Percentiles rank a stretch among this genome's conserved stretches.
These are phyloP conservation scores for Oxyruncus cristatus DNA, from an alignment of 2,113 vertebrate species.

Conservation along the genomic window DNA sequence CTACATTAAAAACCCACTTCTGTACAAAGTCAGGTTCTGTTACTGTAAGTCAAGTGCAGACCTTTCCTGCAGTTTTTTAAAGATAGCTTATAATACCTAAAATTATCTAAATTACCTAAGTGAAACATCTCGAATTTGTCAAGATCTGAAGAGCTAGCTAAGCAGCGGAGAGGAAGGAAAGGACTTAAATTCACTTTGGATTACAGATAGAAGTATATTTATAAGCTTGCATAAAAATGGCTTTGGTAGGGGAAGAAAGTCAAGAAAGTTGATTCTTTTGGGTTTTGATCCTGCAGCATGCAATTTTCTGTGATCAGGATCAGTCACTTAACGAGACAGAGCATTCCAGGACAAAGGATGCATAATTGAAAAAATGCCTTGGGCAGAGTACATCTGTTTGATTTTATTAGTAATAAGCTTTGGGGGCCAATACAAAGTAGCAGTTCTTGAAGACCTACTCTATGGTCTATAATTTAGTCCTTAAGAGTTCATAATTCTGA, in stretches of 20 bases:
- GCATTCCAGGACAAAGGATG: not conserved
- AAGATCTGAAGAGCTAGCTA: not conserved
- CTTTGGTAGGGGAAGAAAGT: not conserved
- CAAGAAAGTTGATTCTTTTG: not conserved
- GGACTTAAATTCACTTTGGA: not conserved
- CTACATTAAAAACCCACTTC: not conserved
- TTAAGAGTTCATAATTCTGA: not conserved
- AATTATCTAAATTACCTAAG: not conserved
- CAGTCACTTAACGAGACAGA: not conserved
- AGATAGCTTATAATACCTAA: not conserved
- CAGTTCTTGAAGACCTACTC: not conserved
- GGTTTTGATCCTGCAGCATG: slow-evolving; percentile 6
- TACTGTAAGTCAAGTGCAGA: not conserved
- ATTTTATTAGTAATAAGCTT: not conserved
- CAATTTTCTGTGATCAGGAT: not conserved
- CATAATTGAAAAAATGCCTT: slow-evolving; percentile 19
- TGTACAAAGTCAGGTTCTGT: not conserved
- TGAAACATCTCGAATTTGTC: not conserved
- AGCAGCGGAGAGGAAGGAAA: not conserved
- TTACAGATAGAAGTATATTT: not conserved
- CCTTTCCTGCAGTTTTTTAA: not conserved
- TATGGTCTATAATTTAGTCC: not conserved
- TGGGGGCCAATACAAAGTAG: not conserved
- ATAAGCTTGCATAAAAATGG: not conserved
- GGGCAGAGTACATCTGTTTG: not conserved